phyloP scores from a whole-genome alignment of 2,888 invertebrate species.

The Campoplex capitator region DNA sequence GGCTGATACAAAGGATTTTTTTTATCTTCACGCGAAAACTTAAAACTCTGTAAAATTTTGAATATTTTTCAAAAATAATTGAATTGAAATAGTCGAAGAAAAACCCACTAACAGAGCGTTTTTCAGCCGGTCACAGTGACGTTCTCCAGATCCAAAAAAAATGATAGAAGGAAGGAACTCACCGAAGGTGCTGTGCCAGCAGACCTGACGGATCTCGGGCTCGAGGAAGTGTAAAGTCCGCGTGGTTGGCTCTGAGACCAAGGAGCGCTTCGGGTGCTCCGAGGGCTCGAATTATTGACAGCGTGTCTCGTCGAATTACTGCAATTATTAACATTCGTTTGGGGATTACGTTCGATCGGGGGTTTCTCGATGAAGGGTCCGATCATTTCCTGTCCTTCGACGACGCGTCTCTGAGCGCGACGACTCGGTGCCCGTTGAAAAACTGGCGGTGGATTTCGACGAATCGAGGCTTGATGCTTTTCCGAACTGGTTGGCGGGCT shows the following conservation, averaged over 20 bases:
- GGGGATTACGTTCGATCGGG: conserved; percentile 73
- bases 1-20: no score
- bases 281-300: conserved; percentile 85
- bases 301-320: conserved; percentile 73
- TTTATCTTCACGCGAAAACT: no score
- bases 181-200: conserved; percentile 86
- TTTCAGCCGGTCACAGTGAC: no score
- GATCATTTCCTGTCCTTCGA: conserved; percentile 86
- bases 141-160: background rate
- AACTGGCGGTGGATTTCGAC: conserved; percentile 88
- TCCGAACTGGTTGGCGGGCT: conserved; percentile 81
- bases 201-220: conserved; percentile 93
- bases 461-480: conserved; percentile 83
- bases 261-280: conserved; percentile 93
- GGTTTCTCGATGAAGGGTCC: conserved; percentile 81
- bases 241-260: conserved; percentile 91
- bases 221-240: conserved; percentile 92
- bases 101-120: no score
- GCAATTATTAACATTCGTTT: conserved; percentile 71
- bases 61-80: no score
- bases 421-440: conserved; percentile 93
- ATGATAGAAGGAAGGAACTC: conserved; percentile 64
- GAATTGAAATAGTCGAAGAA: no score
- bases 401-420: conserved; percentile 89
- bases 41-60: no score